Conservation (phyloP, 2,113 vertebrate species). For the Seriola aureovittata region DNA sequence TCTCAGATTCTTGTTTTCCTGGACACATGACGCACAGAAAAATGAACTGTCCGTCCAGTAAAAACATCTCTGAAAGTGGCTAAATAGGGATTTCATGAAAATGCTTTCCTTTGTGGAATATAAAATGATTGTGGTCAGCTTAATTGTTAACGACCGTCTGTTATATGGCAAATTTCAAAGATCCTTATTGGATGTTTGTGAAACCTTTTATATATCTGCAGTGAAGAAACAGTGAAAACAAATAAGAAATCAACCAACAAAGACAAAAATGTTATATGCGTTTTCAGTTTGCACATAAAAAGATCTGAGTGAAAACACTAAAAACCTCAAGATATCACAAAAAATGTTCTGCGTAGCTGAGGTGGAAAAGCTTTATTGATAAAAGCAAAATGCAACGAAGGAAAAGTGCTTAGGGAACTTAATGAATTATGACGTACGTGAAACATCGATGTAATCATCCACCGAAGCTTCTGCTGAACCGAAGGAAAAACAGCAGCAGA, state of each 20-base stretch:
- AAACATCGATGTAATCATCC: background rate
- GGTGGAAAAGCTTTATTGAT: no score
- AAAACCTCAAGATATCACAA: no score
- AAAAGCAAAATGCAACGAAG: no score
- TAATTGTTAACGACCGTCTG: conserved; percentile 17
- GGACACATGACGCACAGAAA: conserved; percentile 51
- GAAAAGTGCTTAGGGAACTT: no score
- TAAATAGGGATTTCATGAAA: conserved; percentile 41
- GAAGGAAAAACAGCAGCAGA: no score
- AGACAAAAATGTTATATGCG: no score
- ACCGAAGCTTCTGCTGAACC: no score
- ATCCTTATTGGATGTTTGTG: background rate
- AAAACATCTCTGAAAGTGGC: conserved; percentile 59
- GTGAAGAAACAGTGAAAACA: background rate
- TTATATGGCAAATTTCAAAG: background rate
- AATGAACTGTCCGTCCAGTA: conserved; percentile 48
- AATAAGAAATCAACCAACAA: background rate
- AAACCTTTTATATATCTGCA: background rate
- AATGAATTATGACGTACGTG: background rate
- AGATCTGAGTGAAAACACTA: no score
- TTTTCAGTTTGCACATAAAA: no score
- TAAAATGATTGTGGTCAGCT: conserved; percentile 19
- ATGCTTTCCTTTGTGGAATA: conserved; percentile 46
- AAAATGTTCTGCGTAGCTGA: no score
- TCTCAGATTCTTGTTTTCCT: conserved; percentile 69